Base-by-base conservation (phyloP, 1,140 invertebrate species). In the Cecropterus lyciades region DNA sequence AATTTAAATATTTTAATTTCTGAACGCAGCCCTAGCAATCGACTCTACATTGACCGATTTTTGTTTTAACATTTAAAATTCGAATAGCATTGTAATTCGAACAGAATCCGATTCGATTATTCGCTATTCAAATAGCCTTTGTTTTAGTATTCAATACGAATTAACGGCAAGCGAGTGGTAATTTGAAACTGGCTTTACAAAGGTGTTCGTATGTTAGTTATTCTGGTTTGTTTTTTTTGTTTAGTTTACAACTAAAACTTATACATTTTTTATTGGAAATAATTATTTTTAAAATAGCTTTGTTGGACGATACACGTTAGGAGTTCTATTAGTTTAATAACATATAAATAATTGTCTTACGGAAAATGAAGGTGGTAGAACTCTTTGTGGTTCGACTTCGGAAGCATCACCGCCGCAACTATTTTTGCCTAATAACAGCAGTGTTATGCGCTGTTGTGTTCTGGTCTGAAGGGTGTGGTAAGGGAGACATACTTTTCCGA, bases 81-180 rank as follows among this genome's bases (percentile, higher is more conserved):
- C 56, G 70, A 74, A 75, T 69, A 67, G 69, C 66, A 68, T 77
- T 83, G 71, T 80, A 60, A 64, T 67, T 66, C 49, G 52, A 70
- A 78, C 76, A 72, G 73, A 77, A 70, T 71, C 75, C 72, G 60
- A 79, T 79, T 84, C 77, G 83, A 83, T 80, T 80, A 79, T 82
- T 78, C 60, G 10, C 60, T 64, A 64, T 64, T 64, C 75, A 68
- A 71, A 67, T 66, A 68, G 65, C 24, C 74, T 69, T 82, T 85
- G 84, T 84, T 85, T 86, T 76, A 75, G 77, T 71, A 84, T 87
- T 90, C 87, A 88, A 92, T 92, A 92, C 79, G 87, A 87, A 89
- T 92, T 90, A 92, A 87, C 80, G 82, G 84, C 76, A 79, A 66
- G 64, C 30, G 30, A 46, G 30, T 52, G 48, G 45, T 70, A 70